These are phyloP conservation scores for Hypsopygia costalis DNA, from an alignment of 2,888 invertebrate genomes.

Conservation along the genomic window DNA sequence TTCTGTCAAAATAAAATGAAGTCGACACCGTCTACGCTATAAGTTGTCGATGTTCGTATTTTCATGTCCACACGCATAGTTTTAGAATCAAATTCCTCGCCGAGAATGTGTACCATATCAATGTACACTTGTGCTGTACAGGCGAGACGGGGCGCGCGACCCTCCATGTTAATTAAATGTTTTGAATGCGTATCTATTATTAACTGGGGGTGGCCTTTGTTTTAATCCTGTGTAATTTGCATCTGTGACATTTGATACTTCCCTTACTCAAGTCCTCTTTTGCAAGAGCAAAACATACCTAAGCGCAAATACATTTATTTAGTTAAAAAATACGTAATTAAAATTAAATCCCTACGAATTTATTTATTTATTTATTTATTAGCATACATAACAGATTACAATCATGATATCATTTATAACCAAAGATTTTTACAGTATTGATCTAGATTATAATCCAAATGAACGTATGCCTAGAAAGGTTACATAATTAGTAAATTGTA, in stretches of 20 bases:
- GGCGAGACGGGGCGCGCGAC: conserved; percentile 15
- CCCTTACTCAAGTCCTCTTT: conserved; percentile 3
- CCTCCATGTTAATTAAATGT: conserved; percentile 54
- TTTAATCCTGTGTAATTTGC: conserved; percentile 26
- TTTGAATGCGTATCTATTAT: conserved; percentile 43
- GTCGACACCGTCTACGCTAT: not conserved
- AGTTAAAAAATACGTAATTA: too few species aligned
- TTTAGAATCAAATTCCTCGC: not conserved
- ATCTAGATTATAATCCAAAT: too few species aligned
- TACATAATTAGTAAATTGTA: too few species aligned
- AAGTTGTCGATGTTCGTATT: not conserved
- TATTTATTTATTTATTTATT: too few species aligned
- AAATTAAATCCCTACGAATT: too few species aligned
- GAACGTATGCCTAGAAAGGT: too few species aligned
- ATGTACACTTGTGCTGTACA: not conserved
- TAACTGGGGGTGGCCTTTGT: conserved; percentile 17
- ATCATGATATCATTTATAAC: too few species aligned
- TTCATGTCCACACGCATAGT: not conserved
- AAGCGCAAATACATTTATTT: too few species aligned
- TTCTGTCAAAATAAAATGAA: too few species aligned
- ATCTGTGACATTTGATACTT: conserved; percentile 23
- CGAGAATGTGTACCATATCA: not conserved
- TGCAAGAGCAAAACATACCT: too few species aligned
- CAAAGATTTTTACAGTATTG: too few species aligned
- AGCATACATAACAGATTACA: too few species aligned